Base-by-base conservation (phyloP, 2,113 vertebrate genomes). In the Edolisoma coerulescens region DNA sequence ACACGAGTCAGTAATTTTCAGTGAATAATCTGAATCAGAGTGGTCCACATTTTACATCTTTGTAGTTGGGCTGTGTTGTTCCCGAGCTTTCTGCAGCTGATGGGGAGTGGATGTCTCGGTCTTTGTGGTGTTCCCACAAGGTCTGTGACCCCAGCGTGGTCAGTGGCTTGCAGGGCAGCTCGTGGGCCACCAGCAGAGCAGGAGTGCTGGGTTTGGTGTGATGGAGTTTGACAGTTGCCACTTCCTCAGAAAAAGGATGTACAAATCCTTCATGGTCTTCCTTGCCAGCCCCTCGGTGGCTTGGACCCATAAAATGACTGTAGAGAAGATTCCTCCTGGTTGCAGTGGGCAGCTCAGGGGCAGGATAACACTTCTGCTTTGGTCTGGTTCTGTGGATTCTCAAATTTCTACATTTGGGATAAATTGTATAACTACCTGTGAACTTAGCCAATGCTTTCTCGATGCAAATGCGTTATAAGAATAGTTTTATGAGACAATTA, bases 31-130 rank as follows among this genome's bases (percentile, higher is more conserved):
- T 60, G 75, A 86, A 60, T 64, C 7, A 13, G n/a, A 82, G 33
- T n/a, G 35, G 33, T 63, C 42, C 91, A 35, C 17, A 16, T 67
- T 82, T 45, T 39, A 6, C 13, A 3, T 47, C 30, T 59, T 21
- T 57, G 28, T 41, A 15, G 3, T 0, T 41, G 76, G 53, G 10
- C 64, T 41, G 0, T 22, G 42, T n/a, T 44, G 41, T 80, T 88
- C 18, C 44, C 3, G 18, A 54, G 32, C 37, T 82, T 49, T 59
- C n/a, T 0, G 3, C 28, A 11, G 16, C 15, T 22, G 47, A 1
- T 54, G n/a, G 35, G 23, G 10, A 13, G 13, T 3, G 14, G 6
- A 18, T 39, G 37, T 37, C 19, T 57, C 1, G 0, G 0, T 28
- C 2, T 24, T 44, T 11, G 22, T 56, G 80, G 45, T 22, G 30